Conservation (phyloP, 37 sponge, comb jelly and placozoan genomes). For the Cliona cf. orientalis region DNA sequence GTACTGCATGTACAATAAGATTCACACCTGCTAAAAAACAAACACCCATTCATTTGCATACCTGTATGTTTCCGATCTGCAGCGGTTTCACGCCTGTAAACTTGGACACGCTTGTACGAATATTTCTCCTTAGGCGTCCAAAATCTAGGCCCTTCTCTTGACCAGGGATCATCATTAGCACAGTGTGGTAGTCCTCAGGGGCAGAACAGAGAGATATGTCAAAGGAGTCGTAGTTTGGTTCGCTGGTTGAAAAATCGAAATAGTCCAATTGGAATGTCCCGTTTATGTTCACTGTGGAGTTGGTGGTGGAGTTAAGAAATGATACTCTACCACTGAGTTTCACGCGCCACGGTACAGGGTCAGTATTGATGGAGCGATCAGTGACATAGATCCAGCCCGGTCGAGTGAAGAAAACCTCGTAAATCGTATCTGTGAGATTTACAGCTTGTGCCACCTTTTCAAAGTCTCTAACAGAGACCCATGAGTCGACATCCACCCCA, state of each 20-base stretch:
- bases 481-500: slow-evolving; percentile 60
- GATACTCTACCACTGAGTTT: slow-evolving; percentile 26
- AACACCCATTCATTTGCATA: slow-evolving; percentile 16
- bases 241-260: slow-evolving; percentile 10
- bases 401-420: slow-evolving; percentile 58
- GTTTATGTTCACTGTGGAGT: background rate
- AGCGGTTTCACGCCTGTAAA: slow-evolving; percentile 46
- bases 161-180: slow-evolving; percentile 19
- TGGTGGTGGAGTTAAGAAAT: background rate
- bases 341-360: slow-evolving; percentile 1
- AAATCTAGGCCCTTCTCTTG: background rate
- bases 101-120: slow-evolving; percentile 15
- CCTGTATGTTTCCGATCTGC: slow-evolving; percentile 56
- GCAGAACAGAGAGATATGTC: slow-evolving; percentile 39
- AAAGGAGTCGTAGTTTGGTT: slow-evolving; percentile 58
- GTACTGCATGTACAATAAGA: too few species aligned
- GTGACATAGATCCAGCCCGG: slow-evolving; percentile 5
- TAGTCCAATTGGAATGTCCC: background rate
- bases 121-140: slow-evolving; percentile 6
- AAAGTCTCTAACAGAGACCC: slow-evolving; percentile 46
- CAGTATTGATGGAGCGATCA: background rate
- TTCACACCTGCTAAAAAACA: background rate
- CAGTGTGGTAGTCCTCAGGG: background rate
- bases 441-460: background rate
- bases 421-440: slow-evolving; percentile 27